Evolutionary conservation across 2,888 invertebrate genomes (phyloP).

Genomic region (Nephrotoma flavescens): DNA sequence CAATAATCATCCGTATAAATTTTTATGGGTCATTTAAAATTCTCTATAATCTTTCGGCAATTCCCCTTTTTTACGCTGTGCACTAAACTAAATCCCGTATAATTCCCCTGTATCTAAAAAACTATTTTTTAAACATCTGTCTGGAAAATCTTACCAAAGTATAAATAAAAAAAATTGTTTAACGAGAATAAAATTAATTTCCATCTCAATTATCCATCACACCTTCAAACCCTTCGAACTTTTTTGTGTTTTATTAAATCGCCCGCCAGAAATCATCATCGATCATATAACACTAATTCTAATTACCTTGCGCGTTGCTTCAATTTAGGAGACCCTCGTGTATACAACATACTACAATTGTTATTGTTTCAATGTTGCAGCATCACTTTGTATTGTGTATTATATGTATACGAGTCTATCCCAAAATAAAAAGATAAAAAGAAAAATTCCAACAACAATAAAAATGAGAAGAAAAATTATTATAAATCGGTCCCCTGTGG

Average conservation of each 20-base stretch:
- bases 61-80: not conserved
- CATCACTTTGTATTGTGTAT: not conserved
- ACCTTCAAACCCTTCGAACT: not conserved
- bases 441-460: not conserved
- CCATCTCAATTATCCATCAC: not conserved
- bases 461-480: not conserved
- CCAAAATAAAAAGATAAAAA: not conserved
- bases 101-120: not conserved
- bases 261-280: not conserved
- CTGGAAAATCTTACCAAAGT: not conserved
- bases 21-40: not conserved
- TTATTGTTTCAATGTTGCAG: not conserved
- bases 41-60: not conserved
- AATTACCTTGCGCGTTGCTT: not conserved
- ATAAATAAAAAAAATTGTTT: not conserved
- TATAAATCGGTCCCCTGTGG: slow-evolving; percentile 11
- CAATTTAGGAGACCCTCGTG: not conserved
- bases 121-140: not conserved
- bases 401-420: not conserved
- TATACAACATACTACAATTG: not conserved
- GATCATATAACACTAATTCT: not conserved
- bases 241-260: not conserved
- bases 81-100: not conserved
- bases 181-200: not conserved
- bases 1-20: not conserved